Conservation (phyloP, 37 sponge, comb jelly and placozoan species). For the Bolinopsis microptera region DNA sequence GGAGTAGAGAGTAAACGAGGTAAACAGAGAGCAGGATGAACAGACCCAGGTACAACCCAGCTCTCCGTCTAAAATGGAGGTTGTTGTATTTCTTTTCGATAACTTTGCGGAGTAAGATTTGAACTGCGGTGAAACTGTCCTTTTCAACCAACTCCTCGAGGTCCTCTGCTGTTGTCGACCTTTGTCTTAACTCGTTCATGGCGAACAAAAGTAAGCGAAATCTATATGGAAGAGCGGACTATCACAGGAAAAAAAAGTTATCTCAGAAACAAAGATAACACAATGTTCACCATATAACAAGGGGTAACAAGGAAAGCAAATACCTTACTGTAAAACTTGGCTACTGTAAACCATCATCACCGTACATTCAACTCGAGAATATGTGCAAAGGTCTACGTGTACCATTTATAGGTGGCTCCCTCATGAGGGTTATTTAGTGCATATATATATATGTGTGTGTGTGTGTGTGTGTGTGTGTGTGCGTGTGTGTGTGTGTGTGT, state of each 20-base stretch:
- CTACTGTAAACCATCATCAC: no score
- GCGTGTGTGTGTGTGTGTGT: no score
- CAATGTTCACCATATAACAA: no score
- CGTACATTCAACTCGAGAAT: background rate
- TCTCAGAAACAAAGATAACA: no score
- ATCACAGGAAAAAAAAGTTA: no score
- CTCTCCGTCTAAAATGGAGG: background rate
- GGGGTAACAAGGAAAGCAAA: no score
- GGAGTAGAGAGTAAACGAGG: background rate
- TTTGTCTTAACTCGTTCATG: conserved; percentile 3
- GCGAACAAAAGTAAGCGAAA: no score
- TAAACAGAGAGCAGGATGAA: background rate
- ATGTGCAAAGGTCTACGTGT: background rate
- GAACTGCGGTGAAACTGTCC: conserved; percentile 5
- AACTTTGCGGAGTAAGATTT: conserved; percentile 8
- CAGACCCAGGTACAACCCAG: background rate
- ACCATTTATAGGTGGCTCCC: background rate
- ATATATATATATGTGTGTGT: background rate
- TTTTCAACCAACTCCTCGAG: background rate
- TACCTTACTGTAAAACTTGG: no score
- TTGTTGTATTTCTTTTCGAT: conserved; percentile 57
- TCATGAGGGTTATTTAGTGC: background rate
- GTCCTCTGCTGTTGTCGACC: background rate
- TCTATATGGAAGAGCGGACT: no score
- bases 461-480: no score